Base-by-base conservation (phyloP, 2,797 vertebrate species). In the Pempheris klunzingeri region DNA sequence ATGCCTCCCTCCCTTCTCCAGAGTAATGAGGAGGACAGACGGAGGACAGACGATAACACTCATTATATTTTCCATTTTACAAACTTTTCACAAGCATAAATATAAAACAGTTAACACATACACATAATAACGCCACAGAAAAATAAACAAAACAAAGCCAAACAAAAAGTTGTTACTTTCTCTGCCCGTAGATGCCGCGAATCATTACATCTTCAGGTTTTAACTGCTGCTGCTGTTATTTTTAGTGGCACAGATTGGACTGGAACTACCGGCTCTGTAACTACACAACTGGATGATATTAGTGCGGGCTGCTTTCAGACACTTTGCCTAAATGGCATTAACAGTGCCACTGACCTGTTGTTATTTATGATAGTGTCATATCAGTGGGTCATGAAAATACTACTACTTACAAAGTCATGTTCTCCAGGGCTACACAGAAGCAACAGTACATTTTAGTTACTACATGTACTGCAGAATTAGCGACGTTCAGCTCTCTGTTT, bases 1-100 rank as follows among this genome's bases (percentile, higher is more conserved):
- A 24, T 12, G 15, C 44, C 3, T 43, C 2, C 13, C 24, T 30
- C 15, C 5, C 18, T 14, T 53, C 26, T 26, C 20, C 4, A 32
- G 5, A 44, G 26, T 36, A 61, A 32, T 26, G 1, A 30, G 50
- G 15, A 52, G 26, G 50, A 17, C 26, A 53, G n/a, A 17, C 26
- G 30, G n/a, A 54, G n/a, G 4, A 0, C 18, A 47, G n/a, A 69
- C 8, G 57, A 44, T 41, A 59, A 57, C 32, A 44, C 34, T 26
- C 9, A 41, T 26, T 54, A 20, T 18, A n/a, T 12, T 46, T 41
- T 63, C 4, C 10, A 36, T 34, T 57, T 24, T 2, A 30, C 14
- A 57, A 63, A 44, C 9, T 43, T 14, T 5, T 44, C 44, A 24
- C 46, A 32, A 24, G 47, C 32, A 22, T 58, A 53, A 81, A 71